Evolutionary conservation across 92 coral and sea anemone genomes (phyloP), one percentile per base, ranked within the genome.

Genomic region (Isaurus tuberculatus): DNA sequence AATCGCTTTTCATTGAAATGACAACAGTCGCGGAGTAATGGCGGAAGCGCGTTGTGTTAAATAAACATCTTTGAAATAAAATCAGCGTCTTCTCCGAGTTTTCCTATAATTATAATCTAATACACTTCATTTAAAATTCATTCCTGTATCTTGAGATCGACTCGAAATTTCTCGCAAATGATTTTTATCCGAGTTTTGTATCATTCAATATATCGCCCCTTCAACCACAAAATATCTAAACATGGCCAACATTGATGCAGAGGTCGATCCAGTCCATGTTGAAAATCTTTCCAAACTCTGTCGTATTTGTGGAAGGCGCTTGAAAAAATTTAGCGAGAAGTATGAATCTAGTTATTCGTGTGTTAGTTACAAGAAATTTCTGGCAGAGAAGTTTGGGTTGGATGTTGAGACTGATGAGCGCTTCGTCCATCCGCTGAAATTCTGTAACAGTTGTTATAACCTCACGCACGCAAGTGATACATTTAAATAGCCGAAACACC

Each of bases 11-110:
- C 79, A 49, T 32, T 73, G 65, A 73, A 73, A 72, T 72, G 63
- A 42, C 29, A 61, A 72, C 79, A 70, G 27, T 1, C 73, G 26
- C 8, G 30, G 77, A 71, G 57, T 16, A 26, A 71, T 71, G 64
- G 79, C 79, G 43, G 79, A 73, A 73, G 36, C 28, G 64, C 64
- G 55, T 73, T 73, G 64, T 25, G 79, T 73, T 44, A 73, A 73
- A 73, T 73, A 73, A 48, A 28, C 46, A 72, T 72, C 79, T 72
- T 46, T 73, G 79, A 73, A 8, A 2, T 73, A 28, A 51, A 73
- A 73, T 73, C 64, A 73, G 79, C 65, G 65, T 51, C 79, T 73
- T 73, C 65, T 73, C 79, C 14, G 79, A 73, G 79, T 73, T 73
- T 73, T 73, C 23, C 22, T 51, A n/a, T 73, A 73, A 0, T 48